Evolutionary conservation across 1,140 invertebrate genomes (phyloP).

Genomic region (Holcopasites calliopsidis): DNA sequence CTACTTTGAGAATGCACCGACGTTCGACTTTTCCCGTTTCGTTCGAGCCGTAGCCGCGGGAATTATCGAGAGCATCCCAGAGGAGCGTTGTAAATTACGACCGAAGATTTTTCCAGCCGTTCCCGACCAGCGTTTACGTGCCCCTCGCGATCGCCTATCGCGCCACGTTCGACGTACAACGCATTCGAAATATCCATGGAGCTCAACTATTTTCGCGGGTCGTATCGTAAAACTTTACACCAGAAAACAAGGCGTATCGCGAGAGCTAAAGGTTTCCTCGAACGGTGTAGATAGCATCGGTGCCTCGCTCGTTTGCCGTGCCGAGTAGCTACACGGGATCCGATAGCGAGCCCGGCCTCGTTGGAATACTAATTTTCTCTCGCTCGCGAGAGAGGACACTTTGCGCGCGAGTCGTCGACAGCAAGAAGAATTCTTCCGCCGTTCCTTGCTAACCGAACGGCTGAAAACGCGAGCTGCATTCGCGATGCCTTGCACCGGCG

Average conservation of each 20-base stretch:
- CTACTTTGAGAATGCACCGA: too few relatives aligned
- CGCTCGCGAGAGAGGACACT: slow-evolving; percentile 5
- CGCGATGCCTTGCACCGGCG: too few relatives aligned
- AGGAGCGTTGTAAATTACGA: too few relatives aligned
- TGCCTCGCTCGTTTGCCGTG: neutral
- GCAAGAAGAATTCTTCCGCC: neutral
- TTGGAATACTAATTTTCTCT: slow-evolving; percentile 28
- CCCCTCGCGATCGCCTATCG: too few relatives aligned
- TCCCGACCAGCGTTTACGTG: too few relatives aligned
- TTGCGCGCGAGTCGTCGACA: slow-evolving; percentile 11
- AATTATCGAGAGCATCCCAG: neutral
- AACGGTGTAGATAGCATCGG: slow-evolving; percentile 29
- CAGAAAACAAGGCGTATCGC: neutral
- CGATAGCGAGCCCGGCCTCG: slow-evolving; percentile 10
- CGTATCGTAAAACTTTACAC: slow-evolving; percentile 27
- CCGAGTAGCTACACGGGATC: slow-evolving; percentile 13
- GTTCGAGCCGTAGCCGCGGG: neutral
- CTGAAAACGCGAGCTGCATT: too few relatives aligned
- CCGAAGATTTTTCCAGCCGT: too few relatives aligned
- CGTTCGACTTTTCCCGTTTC: too few relatives aligned
- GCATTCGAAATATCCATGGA: too few relatives aligned
- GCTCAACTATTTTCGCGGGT: slow-evolving; percentile 22
- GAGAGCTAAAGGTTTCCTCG: slow-evolving; percentile 25
- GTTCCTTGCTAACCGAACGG: too few relatives aligned
- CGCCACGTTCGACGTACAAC: too few relatives aligned